Evolutionary conservation across 2,113 vertebrate genomes (phyloP), one percentile per base, ranked within the genome.

Genomic region (Macrotis lagotis): DNA sequence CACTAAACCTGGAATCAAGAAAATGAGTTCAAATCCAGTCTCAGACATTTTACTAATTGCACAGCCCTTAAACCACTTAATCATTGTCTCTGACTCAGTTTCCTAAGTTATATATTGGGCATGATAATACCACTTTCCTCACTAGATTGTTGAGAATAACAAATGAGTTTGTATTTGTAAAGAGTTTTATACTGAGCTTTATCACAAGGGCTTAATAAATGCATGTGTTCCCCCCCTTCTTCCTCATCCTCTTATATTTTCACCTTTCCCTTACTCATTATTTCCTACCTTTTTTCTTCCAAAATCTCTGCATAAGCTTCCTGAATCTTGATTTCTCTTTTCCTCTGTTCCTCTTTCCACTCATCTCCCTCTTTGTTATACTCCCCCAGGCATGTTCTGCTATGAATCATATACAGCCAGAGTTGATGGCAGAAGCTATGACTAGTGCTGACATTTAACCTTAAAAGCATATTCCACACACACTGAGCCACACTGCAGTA

Each of bases 221-320:
- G 66, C 59, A 74, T 37, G 12, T 83, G 44, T 2, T 2, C n/a
- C 2, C n/a, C n/a, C 7, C 53, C n/a, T 66, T 66, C 59, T 66
- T 44, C 16, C 19, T n/a, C 66, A 74, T 74, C 37, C 37, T 83
- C 66, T 59, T 31, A 37, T 66, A 22, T 24, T 83, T 28, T 83
- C 52, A 2, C 8, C 47, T 88, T 92, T 44, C 50, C 11, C 16
- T 8, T 19, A 19, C 1, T 14, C 22, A 31, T 91, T 31, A 2
- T 7, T 48, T 0, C n/a, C 37, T 25, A 1, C 8, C 11, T 14
- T 0, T 12, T 25, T 25, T 12, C 0, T 0, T 44, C 48, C 5
- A 44, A 83, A 44, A 25, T 48, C 53, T 95, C 25, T 0, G 50
- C 51, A 0, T 10, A 19, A 19, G 10, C 3, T 26, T 47, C 26